Percentiles rank a stretch among this genome's conserved stretches.
These are phyloP conservation scores for Physella acuta DNA, from an alignment of 1,140 invertebrate genomes.

Conservation along the genomic window DNA sequence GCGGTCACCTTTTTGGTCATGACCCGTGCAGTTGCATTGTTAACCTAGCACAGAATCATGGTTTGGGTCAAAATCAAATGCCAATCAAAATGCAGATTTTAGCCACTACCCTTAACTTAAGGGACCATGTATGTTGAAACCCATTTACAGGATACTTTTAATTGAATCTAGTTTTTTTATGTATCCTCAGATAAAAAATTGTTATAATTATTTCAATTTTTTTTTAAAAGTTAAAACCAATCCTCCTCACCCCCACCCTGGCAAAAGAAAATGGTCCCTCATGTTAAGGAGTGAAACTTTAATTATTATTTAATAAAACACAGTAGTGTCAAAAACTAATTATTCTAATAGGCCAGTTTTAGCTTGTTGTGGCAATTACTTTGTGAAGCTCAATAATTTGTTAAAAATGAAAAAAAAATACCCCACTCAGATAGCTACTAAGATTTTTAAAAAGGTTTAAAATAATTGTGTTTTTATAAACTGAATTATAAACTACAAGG, in stretches of 20 bases:
- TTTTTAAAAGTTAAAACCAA: too few species aligned
- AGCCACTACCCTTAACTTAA: not conserved
- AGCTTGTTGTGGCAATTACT: conserved; percentile 19
- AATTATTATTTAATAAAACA: not conserved
- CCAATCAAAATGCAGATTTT: conserved; percentile 26
- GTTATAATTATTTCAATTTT: too few species aligned
- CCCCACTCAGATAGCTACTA: too few species aligned
- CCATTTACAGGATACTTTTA: too few species aligned
- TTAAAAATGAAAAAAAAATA: too few species aligned
- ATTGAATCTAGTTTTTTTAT: too few species aligned
- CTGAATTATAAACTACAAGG: not conserved
- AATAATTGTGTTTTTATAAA: not conserved
- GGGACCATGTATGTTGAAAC: too few species aligned
- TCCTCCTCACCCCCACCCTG: too few species aligned
- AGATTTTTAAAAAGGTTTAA: not conserved
- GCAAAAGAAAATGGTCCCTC: conserved; percentile 6
- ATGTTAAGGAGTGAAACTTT: conserved; percentile 4
- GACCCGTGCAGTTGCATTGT: conserved; percentile 95
- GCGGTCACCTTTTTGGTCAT: conserved; percentile 90
- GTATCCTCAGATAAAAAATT: too few species aligned
- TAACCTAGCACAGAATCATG: conserved; percentile 71
- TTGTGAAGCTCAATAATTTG: too few species aligned
- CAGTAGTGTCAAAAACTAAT: not conserved
- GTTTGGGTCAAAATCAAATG: conserved; percentile 28
- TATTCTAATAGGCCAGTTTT: conserved; percentile 16